These are phyloP conservation scores for Ispidina lecontei DNA, from an alignment of 2,797 vertebrate genomes.

Conservation along the genomic window DNA sequence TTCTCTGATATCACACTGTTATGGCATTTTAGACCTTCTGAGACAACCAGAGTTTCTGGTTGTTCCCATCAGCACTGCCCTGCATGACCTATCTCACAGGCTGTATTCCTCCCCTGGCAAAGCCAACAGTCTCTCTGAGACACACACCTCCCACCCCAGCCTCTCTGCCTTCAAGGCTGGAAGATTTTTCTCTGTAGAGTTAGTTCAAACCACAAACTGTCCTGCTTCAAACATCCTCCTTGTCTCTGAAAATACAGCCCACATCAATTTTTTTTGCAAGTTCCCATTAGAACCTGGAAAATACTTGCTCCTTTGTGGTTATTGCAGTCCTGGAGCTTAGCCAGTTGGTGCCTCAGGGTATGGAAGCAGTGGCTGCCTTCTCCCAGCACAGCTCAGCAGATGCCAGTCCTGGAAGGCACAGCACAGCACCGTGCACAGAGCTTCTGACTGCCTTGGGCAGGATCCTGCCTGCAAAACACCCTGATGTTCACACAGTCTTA, in stretches of 20 bases:
- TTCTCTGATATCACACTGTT: background rate
- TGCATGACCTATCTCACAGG: background rate
- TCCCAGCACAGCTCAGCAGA: background rate
- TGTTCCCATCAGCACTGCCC: background rate
- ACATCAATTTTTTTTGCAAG: background rate
- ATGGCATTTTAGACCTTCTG: background rate
- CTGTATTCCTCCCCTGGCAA: background rate
- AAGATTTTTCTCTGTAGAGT: background rate
- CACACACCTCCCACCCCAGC: rapidly evolving
- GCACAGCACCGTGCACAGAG: background rate
- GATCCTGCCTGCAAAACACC: background rate
- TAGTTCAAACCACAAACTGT: background rate
- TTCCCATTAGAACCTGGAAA: background rate
- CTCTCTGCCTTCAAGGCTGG: background rate
- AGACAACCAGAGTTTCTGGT: background rate
- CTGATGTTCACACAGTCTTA: background rate
- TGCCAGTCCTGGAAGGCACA: background rate
- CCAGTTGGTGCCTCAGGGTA: background rate
- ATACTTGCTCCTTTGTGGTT: background rate
- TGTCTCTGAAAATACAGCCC: background rate
- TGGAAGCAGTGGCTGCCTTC: background rate
- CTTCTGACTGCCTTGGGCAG: background rate
- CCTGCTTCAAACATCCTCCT: background rate
- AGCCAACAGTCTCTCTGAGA: background rate
- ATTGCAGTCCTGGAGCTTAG: background rate